Conservation (phyloP, 2,113 vertebrate genomes). For the Cranoglanis bouderius region DNA sequence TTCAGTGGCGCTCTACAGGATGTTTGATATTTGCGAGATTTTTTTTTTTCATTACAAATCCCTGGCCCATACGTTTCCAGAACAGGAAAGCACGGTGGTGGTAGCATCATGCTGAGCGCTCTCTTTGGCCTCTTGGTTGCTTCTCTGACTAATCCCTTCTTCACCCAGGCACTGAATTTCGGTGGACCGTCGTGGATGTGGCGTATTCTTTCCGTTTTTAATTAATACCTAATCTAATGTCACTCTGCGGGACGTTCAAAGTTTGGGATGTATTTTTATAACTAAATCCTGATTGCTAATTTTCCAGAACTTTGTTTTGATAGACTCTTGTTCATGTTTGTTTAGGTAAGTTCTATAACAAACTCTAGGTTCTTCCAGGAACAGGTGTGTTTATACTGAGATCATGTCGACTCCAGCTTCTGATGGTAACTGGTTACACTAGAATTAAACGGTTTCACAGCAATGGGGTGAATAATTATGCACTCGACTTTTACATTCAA, state of each 20-base stretch:
- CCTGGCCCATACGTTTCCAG: not conserved
- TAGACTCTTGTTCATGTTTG: not conserved
- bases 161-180: not conserved
- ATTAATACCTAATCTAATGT: not conserved
- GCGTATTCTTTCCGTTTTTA: not conserved
- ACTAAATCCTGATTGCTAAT: not conserved
- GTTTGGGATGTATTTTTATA: not conserved
- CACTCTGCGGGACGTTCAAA: not conserved
- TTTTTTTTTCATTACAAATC: not conserved
- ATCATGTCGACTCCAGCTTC: not conserved
- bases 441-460: not conserved
- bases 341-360: not conserved
- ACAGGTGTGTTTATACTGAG: not conserved
- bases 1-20: not conserved
- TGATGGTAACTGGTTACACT: not conserved
- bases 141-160: not conserved
- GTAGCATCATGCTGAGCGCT: not conserved
- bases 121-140: not conserved
- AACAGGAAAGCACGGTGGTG: not conserved
- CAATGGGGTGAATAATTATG: not conserved
- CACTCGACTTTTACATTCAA: not conserved
- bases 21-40: too few species aligned
- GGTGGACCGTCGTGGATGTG: not conserved
- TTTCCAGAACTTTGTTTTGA: not conserved
- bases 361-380: not conserved